A percentile compares a stretch with the other conserved stretches of the same genome.
phyloP scores from a whole-genome alignment of 1,140 invertebrate genomes.

The Danaus plexippus region DNA sequence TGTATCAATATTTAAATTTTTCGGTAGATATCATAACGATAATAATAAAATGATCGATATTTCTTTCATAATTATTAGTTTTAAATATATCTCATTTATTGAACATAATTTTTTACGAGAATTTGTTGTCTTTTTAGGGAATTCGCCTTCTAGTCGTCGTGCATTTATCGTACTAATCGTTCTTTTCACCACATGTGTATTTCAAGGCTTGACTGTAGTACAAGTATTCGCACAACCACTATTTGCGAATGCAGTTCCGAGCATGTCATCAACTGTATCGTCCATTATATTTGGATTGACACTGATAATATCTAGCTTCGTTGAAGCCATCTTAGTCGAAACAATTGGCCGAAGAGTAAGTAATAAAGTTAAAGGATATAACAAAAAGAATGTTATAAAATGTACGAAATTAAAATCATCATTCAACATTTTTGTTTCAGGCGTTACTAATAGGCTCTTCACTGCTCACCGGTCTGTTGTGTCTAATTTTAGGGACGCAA shows the following conservation, averaged over 20 bases:
- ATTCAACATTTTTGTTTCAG: conserved; percentile 23
- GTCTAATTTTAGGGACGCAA: conserved; percentile 35
- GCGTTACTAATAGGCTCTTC: conserved; percentile 36
- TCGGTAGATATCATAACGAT: too few relatives aligned
- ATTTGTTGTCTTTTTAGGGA: conserved; percentile 15
- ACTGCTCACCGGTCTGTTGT: conserved; percentile 23
- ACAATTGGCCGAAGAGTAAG: conserved; percentile 33
- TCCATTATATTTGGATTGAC: conserved; percentile 30
- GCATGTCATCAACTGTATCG: conserved; percentile 26
- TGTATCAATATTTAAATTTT: too few relatives aligned
- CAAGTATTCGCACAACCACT: conserved; percentile 40
- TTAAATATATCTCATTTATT: too few relatives aligned
- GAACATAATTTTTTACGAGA: not conserved
- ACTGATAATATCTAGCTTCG: conserved; percentile 21
- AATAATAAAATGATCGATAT: too few relatives aligned
- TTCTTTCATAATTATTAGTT: too few relatives aligned
- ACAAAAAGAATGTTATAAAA: too few relatives aligned
- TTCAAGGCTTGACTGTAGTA: conserved; percentile 41
- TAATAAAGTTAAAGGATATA: not conserved
- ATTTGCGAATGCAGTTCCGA: conserved; percentile 32
- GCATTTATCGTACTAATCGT: conserved; percentile 25
- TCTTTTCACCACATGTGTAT: conserved; percentile 26
- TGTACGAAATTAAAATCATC: not conserved
- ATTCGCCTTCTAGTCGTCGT: conserved; percentile 24
- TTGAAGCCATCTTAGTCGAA: conserved; percentile 34